A percentile compares a stretch with the other conserved stretches of the same genome.
Conservation (phyloP, 1,140 invertebrate species). For the Brachionus calyciflorus region DNA sequence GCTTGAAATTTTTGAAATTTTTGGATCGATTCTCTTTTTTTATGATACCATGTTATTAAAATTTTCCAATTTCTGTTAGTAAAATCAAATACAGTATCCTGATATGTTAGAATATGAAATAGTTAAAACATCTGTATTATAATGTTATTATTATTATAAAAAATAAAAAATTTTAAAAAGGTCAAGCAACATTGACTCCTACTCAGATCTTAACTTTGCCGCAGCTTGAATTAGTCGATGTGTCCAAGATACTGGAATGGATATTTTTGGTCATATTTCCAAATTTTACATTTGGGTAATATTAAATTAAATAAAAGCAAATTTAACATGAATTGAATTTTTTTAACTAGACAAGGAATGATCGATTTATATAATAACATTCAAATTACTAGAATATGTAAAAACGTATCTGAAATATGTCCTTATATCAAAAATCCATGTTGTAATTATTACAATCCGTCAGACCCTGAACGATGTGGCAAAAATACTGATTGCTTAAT, state of each 20-base stretch:
- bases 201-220: slow-evolving; percentile 54
- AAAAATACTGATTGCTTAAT: background rate
- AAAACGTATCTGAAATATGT: background rate
- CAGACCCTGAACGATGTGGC: background rate
- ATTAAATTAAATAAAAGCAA: background rate
- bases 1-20: too few relatives aligned
- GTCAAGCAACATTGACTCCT: slow-evolving; percentile 53
- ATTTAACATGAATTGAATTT: background rate
- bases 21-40: too few relatives aligned
- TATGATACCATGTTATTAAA: too few relatives aligned
- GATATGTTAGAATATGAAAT: too few relatives aligned
- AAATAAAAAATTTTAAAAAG: slow-evolving; percentile 49
- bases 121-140: too few relatives aligned
- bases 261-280: slow-evolving; percentile 57
- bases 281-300: slow-evolving; percentile 55
- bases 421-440: slow-evolving; percentile 14
- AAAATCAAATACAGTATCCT: too few relatives aligned
- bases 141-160: too few relatives aligned
- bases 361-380: slow-evolving; percentile 27
- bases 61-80: too few relatives aligned
- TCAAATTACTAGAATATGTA: background rate
- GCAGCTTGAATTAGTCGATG: slow-evolving; percentile 51
- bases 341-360: background rate
- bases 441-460: background rate
- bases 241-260: slow-evolving; percentile 53